These are phyloP conservation scores for Agrotis clavis DNA, from an alignment of 2,888 invertebrate species.

Conservation along the genomic window DNA sequence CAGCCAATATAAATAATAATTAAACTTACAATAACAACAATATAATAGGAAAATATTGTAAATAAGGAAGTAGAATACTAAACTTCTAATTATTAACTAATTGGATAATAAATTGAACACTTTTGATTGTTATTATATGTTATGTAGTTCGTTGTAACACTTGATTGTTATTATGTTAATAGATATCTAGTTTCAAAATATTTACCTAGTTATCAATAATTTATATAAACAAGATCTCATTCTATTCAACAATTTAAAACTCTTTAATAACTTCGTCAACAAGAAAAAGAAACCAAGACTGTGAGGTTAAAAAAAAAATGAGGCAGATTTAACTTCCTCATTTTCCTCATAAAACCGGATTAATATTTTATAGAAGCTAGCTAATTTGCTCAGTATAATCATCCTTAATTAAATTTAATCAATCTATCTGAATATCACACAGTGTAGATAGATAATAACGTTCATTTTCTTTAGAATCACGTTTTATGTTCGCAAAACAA, in stretches of 20 bases:
- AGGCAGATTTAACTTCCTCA: neutral
- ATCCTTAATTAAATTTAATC: constrained; percentile 46
- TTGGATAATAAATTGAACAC: neutral
- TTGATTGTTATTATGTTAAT: no score
- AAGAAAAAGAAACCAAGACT: neutral
- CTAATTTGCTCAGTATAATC: constrained; percentile 9
- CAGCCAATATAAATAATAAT: neutral
- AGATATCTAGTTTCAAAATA: no score
- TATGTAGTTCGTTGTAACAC: no score
- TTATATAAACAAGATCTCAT: no score
- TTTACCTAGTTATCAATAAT: no score
- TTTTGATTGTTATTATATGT: no score
- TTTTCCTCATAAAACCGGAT: constrained; percentile 19
- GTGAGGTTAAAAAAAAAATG: neutral
- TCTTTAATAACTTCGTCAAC: no score
- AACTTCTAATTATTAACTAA: neutral
- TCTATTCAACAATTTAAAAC: no score
- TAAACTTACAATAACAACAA: neutral
- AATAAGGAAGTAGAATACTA: neutral
- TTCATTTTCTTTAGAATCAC: constrained; percentile 28
- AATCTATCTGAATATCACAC: constrained; percentile 13
- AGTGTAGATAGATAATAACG: constrained; percentile 13
- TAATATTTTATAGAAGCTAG: neutral
- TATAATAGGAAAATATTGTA: neutral
- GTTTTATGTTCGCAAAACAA: constrained; percentile 42